Evolutionary conservation across 1,140 invertebrate genomes (phyloP).

Genomic region (Ctenoplectra terminalis): DNA sequence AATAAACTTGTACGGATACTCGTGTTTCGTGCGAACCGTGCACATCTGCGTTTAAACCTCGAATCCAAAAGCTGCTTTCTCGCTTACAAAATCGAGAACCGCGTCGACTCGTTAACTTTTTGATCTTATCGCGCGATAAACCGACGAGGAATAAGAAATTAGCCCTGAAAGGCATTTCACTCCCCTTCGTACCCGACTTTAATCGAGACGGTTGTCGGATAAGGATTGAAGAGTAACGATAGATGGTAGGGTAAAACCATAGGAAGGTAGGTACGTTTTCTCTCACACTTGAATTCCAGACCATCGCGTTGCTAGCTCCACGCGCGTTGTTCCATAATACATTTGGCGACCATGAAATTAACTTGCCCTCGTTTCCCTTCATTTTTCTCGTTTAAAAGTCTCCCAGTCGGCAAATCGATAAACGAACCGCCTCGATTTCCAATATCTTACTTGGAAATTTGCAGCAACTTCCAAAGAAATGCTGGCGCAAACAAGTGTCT

Average conservation of each 20-base stretch:
- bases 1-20: not conserved
- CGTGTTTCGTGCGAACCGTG: not conserved
- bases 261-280: not conserved
- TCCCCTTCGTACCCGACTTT: not conserved
- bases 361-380: too few relatives aligned
- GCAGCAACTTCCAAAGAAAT: conserved; percentile 3
- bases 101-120: not conserved
- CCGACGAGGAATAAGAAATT: too few relatives aligned
- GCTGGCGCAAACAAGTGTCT: conserved; percentile 20
- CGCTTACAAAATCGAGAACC: not conserved
- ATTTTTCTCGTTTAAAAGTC: too few relatives aligned
- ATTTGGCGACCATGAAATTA: too few relatives aligned
- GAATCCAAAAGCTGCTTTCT: not conserved
- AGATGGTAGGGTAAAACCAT: not conserved
- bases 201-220: conserved; percentile 2
- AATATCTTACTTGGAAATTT: conserved; percentile 19
- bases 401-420: not conserved
- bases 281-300: not conserved
- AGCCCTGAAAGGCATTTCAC: too few relatives aligned
- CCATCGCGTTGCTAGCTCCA: too few relatives aligned
- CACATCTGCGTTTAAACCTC: not conserved
- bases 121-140: not conserved
- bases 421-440: not conserved
- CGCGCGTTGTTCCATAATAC: too few relatives aligned
- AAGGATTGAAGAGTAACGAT: conserved; percentile 43